Evolutionary conservation across 2,113 vertebrate genomes (phyloP), one percentile per base, ranked within the genome.

Genomic region (Merops nubicus): DNA sequence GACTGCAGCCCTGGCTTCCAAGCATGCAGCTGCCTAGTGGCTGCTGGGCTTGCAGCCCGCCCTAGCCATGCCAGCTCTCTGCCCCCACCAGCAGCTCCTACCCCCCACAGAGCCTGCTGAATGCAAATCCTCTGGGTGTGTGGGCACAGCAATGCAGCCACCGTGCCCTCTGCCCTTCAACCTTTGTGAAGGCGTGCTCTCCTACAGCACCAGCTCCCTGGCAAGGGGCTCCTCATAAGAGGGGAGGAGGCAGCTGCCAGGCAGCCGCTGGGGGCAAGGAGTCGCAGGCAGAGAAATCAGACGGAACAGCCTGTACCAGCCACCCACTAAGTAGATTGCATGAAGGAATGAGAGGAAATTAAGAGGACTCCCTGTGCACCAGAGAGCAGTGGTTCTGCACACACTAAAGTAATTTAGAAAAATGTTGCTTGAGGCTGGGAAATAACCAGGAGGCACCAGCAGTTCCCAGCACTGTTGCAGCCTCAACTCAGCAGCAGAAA

Each of bases 241-340:
- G 28, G 45, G 65, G 50, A 74, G 34, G 22, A 87, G 54, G 48
- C 4, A 4, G 76, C 42, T 59, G 63, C 63, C 5, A 8, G 47
- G 59, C n/a, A 79, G 64, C 36, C 40, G 51, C 36, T 22, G 34
- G n/a, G 40, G 34, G 68, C 23, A 4, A n/a, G 54, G 59, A 73
- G 45, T 43, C 68, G 74, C 53, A 33, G 38, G n/a, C 88, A 78
- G 57, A 59, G 40, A 83, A 47, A 33, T 93, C 82, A 76, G 47
- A 68, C 63, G 74, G 79, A 84, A 70, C 91, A 75, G 91, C 34
- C 85, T 80, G 92, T 86, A 97, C 87, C 87, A 92, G 91, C 77
- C 59, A 48, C 78, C 54, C 69, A 70, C 88, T 94, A 87, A 95
- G 67, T 28, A 90, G 82, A 94, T 96, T 96, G 91, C 91, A n/a